Evolutionary conservation across 2,797 vertebrate species (phyloP).

Genomic region (Spinus pinus): DNA sequence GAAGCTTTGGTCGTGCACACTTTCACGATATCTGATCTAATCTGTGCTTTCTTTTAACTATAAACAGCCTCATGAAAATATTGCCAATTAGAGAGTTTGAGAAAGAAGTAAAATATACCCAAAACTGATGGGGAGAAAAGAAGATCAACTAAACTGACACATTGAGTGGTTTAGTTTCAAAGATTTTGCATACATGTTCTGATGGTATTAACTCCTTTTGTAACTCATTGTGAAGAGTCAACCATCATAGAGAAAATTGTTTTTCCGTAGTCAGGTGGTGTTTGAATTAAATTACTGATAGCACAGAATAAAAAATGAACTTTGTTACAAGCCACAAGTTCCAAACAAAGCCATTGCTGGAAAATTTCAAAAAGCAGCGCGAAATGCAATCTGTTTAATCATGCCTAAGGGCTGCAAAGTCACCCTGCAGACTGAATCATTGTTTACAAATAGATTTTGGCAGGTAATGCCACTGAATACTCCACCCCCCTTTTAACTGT

Average conservation of each 20-base stretch:
- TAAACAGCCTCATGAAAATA: conserved; percentile 14
- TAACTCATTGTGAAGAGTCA: neutral
- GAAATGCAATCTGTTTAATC: conserved; percentile 38
- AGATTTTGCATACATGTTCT: neutral
- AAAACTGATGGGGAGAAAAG: neutral
- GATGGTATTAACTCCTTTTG: neutral
- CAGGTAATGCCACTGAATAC: conserved; percentile 34
- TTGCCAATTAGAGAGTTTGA: neutral
- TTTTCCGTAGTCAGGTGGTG: neutral
- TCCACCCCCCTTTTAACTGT: conserved; percentile 4
- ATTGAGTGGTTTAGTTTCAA: neutral
- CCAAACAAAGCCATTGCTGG: neutral
- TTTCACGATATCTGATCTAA: neutral
- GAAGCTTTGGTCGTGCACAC: conserved; percentile 3
- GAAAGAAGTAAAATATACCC: neutral
- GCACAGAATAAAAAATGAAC: neutral
- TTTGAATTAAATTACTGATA: conserved; percentile 18
- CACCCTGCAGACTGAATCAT: conserved; percentile 12
- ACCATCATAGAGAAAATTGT: neutral
- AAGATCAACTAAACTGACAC: neutral
- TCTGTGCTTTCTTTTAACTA: neutral
- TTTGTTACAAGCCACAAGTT: neutral
- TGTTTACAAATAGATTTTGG: conserved; percentile 44
- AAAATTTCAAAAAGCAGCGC: neutral
- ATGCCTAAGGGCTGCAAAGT: neutral